Percentiles rank a stretch among this genome's conserved stretches.
Conservation (phyloP, 2,797 vertebrate genomes). For the Hirundo rustica region DNA sequence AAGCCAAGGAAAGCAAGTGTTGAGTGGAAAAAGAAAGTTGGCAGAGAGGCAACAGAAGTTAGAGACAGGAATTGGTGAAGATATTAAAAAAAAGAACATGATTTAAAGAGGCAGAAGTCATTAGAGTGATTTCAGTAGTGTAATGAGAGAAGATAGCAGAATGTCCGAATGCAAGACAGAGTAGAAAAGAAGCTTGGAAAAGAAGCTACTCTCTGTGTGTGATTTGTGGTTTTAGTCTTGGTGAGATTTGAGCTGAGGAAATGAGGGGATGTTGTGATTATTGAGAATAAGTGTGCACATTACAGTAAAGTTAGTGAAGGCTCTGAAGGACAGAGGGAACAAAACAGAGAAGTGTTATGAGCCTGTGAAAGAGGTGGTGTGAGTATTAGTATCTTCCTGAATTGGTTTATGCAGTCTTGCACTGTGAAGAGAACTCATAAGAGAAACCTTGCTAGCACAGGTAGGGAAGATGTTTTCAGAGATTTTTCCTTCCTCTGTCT, state of each 20-base stretch:
- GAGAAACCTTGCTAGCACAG: not conserved
- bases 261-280: not conserved
- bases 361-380: not conserved
- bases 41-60: not conserved
- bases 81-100: not conserved
- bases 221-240: not conserved
- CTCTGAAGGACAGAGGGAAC: not conserved
- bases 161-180: not conserved
- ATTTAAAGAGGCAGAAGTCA: conserved; percentile 13
- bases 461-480: not conserved
- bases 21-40: conserved; percentile 16
- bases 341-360: not conserved
- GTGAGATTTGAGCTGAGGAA: not conserved
- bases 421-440: not conserved
- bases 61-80: not conserved
- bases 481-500: not conserved
- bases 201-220: not conserved
- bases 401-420: not conserved
- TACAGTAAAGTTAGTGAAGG: not conserved
- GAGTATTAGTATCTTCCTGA: not conserved
- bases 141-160: not conserved
- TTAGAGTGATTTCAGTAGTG: not conserved
- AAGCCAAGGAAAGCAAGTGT: not conserved
- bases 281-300: not conserved
- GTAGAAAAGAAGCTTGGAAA: not conserved